Evolutionary conservation across 2,888 invertebrate genomes (phyloP).

Genomic region (Pediacus dermestoides): DNA sequence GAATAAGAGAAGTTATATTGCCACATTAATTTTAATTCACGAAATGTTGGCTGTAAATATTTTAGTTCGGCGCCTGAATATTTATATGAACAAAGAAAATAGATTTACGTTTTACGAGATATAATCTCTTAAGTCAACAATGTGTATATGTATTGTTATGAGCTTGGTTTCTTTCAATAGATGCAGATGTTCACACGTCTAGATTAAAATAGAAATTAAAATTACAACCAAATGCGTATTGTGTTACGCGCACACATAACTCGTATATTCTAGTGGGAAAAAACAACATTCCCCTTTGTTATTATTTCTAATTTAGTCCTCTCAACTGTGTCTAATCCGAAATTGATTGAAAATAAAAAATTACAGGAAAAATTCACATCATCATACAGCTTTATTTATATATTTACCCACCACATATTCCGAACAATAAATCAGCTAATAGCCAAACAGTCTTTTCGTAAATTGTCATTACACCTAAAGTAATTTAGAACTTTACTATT

Average conservation of each 20-base stretch:
- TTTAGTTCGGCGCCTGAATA: conserved; percentile 31
- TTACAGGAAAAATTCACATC: too few relatives aligned
- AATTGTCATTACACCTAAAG: too few relatives aligned
- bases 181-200: conserved; percentile 34
- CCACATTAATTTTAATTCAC: conserved; percentile 31
- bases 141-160: conserved; percentile 29
- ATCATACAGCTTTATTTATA: too few relatives aligned
- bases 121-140: conserved; percentile 35
- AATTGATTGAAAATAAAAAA: too few relatives aligned
- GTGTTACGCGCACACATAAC: conserved; percentile 13
- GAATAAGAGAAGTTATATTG: conserved; percentile 4
- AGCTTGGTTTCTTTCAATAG: conserved; percentile 33
- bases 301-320: too few relatives aligned
- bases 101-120: conserved; percentile 28
- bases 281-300: too few relatives aligned
- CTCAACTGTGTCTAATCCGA: too few relatives aligned
- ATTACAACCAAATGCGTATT: conserved; percentile 27
- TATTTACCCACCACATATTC: too few relatives aligned
- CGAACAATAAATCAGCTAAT: too few relatives aligned
- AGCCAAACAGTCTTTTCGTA: too few relatives aligned
- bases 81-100: conserved; percentile 35
- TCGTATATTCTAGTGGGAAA: too few relatives aligned
- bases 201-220: conserved; percentile 36
- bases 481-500: too few relatives aligned
- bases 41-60: conserved; percentile 29